Evolutionary conservation across 2,797 vertebrate species (phyloP).

Genomic region (Lophius americanus): DNA sequence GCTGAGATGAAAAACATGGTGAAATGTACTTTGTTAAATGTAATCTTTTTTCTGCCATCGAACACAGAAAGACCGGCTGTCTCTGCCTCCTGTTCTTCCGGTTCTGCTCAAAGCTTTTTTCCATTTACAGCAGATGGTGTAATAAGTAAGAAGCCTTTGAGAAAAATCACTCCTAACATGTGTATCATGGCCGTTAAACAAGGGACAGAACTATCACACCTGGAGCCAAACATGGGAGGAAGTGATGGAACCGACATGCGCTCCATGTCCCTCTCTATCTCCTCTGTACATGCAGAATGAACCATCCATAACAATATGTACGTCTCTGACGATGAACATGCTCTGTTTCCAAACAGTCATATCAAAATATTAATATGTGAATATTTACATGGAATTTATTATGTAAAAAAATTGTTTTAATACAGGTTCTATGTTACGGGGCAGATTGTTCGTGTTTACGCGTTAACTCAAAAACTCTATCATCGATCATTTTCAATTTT

Average conservation of each 20-base stretch:
- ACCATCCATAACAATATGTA: not conserved
- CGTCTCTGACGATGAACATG: too few relatives aligned
- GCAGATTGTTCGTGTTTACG: too few relatives aligned
- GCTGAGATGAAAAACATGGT: not conserved
- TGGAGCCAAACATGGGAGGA: conserved; percentile 2
- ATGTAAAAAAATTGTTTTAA: too few relatives aligned
- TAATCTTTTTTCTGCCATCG: not conserved
- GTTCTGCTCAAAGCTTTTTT: conserved; percentile 5
- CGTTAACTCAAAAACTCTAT: too few relatives aligned
- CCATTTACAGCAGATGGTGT: conserved; percentile 31
- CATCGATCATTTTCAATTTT: too few relatives aligned
- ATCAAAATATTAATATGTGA: too few relatives aligned
- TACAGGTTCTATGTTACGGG: too few relatives aligned
- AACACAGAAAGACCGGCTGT: not conserved
- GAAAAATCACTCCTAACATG: conserved; percentile 23
- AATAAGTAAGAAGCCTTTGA: conserved; percentile 23
- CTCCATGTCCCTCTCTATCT: not conserved
- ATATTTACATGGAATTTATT: too few relatives aligned
- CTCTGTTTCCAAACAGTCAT: too few relatives aligned
- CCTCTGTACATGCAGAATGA: not conserved
- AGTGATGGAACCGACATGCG: not conserved
- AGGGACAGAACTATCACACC: conserved; percentile 22
- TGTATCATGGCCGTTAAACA: conserved; percentile 19
- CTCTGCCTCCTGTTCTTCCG: conserved; percentile 5
- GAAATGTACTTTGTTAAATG: not conserved